Conservation (phyloP, 2,888 invertebrate species). For the Caenorhabditis panamensis region DNA sequence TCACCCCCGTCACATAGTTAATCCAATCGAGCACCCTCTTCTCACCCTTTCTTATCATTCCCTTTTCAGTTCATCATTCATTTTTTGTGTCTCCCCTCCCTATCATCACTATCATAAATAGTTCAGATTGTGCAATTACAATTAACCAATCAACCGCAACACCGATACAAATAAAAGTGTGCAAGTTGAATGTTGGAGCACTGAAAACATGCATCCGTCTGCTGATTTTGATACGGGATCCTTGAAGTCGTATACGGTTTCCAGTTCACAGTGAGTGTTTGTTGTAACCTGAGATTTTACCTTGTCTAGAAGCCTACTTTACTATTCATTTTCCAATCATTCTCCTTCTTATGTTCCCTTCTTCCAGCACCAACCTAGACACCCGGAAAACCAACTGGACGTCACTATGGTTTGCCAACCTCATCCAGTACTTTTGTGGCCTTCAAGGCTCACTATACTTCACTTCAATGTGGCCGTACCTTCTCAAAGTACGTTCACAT, state of each 20-base stretch:
- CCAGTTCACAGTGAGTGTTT: constrained; percentile 42
- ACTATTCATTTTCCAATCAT: too few relatives aligned
- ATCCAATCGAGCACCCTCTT: constrained; percentile 40
- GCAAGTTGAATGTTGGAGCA: constrained; percentile 2
- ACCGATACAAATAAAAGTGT: too few relatives aligned
- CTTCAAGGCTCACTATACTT: constrained; percentile 70
- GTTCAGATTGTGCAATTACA: constrained; percentile 44
- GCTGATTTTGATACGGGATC: constrained; percentile 42
- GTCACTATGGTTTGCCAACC: constrained; percentile 67
- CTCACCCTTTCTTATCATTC: constrained; percentile 18
- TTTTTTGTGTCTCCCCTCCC: too few relatives aligned
- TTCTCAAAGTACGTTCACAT: constrained; percentile 27
- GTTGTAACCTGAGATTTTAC: constrained; percentile 49
- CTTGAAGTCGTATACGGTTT: constrained; percentile 47
- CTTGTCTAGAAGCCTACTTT: neutral
- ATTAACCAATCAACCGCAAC: neutral
- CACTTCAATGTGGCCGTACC: constrained; percentile 72
- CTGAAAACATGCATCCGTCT: constrained; percentile 26
- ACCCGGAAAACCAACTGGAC: constrained; percentile 63
- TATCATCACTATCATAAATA: constrained; percentile 32
- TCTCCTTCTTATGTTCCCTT: too few relatives aligned
- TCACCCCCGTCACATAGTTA: constrained; percentile 18
- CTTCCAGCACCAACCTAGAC: too few relatives aligned
- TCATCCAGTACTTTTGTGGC: constrained; percentile 64
- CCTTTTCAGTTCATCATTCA: constrained; percentile 21